phyloP scores from a whole-genome alignment of 2,797 vertebrate species.

The Helicolenus hilgendorfi region DNA sequence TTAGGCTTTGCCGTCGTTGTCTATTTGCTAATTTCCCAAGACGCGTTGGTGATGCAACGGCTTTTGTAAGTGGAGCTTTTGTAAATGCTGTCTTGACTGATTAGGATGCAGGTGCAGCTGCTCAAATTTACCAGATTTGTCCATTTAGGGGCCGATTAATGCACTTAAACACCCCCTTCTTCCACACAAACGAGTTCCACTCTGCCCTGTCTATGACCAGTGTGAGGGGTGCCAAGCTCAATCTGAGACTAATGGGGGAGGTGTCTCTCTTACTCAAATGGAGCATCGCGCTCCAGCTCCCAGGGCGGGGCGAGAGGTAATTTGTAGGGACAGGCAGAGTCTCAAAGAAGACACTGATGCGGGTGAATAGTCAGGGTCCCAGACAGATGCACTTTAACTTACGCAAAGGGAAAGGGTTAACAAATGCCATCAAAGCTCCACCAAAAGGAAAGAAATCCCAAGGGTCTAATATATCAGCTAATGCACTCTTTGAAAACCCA shows the following conservation, averaged over 20 bases:
- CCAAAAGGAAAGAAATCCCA: slow-evolving; percentile 20
- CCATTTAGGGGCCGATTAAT: slow-evolving; percentile 59
- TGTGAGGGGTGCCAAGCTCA: slow-evolving; percentile 60
- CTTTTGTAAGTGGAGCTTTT: slow-evolving; percentile 46
- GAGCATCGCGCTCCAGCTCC: slow-evolving; percentile 82
- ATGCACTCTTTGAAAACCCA: slow-evolving; percentile 61
- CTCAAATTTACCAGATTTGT: slow-evolving; percentile 51
- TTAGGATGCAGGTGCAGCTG: slow-evolving; percentile 44
- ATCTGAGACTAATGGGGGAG: slow-evolving; percentile 77
- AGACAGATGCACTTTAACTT: slow-evolving; percentile 53
- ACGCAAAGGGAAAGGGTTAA: slow-evolving; percentile 42
- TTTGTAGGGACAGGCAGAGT: slow-evolving; percentile 78
- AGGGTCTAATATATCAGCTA: slow-evolving; percentile 37
- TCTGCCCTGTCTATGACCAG: slow-evolving; percentile 48
- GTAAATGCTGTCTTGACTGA: slow-evolving; percentile 55
- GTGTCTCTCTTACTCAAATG: slow-evolving; percentile 80
- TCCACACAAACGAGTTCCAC: slow-evolving; percentile 42
- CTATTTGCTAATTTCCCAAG: slow-evolving; percentile 43
- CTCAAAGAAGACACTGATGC: slow-evolving; percentile 77
- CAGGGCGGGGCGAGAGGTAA: slow-evolving; percentile 74
- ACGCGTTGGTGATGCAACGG: slow-evolving; percentile 5
- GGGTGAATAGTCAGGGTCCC: slow-evolving; percentile 46
- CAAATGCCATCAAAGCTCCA: slow-evolving; percentile 19
- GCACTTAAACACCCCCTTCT: slow-evolving; percentile 37
- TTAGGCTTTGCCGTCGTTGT: slow-evolving; percentile 27